phyloP scores from a whole-genome alignment of 2,113 vertebrate species.

The Nansenia antarctica region DNA sequence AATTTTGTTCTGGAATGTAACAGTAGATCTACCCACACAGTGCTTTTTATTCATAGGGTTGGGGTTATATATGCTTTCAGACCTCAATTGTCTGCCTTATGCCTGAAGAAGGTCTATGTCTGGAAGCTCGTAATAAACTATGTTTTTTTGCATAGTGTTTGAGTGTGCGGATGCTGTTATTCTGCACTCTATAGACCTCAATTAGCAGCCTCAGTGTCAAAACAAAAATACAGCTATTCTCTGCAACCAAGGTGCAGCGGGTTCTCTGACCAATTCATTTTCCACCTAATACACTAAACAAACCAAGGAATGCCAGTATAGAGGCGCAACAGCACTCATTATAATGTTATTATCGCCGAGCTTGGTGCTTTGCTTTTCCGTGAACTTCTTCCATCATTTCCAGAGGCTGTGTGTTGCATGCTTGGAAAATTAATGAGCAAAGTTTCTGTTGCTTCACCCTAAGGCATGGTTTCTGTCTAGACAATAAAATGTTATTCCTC shows the following conservation, averaged over 20 bases:
- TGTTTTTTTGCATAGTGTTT: too few relatives aligned
- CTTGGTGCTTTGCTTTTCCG: not conserved
- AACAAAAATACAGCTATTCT: not conserved
- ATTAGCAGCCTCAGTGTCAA: not conserved
- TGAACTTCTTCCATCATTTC: not conserved
- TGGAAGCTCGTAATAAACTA: too few relatives aligned
- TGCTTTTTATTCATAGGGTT: not conserved
- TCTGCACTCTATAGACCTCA: too few relatives aligned
- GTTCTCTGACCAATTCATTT: not conserved
- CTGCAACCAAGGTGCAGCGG: not conserved
- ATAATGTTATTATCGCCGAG: slow-evolving; percentile 20
- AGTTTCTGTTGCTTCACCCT: not conserved
- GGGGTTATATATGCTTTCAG: not conserved
- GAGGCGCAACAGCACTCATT: not conserved
- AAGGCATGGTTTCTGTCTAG: not conserved
- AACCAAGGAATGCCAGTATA: not conserved
- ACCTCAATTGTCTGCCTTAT: not conserved
- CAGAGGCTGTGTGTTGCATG: not conserved
- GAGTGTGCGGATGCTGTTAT: too few relatives aligned
- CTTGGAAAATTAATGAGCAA: too few relatives aligned
- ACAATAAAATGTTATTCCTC: not conserved
- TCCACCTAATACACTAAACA: not conserved
- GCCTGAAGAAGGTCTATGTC: too few relatives aligned
- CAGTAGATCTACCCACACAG: not conserved
- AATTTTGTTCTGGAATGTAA: not conserved